A percentile compares a stretch with the other conserved stretches of the same genome.
Conservation (phyloP, 1,140 invertebrate species). For the Melitaea cinxia region DNA sequence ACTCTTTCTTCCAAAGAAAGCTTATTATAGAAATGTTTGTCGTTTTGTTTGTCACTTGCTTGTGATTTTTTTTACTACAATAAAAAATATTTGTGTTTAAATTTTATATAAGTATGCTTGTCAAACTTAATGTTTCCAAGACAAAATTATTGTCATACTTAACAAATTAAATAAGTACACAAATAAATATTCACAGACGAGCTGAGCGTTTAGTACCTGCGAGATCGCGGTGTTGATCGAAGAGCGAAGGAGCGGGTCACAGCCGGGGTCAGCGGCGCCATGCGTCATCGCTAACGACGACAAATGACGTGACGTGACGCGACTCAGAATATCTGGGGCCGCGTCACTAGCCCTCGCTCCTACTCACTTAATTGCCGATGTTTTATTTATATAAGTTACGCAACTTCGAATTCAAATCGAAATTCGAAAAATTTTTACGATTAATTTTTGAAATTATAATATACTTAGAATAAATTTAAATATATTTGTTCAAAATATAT, state of each 20-base stretch:
- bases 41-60: slow-evolving; percentile 63
- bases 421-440: not conserved
- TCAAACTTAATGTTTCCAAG: not conserved
- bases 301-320: slow-evolving; percentile 77
- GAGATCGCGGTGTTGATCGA: slow-evolving; percentile 52
- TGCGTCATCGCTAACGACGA: slow-evolving; percentile 81
- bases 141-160: not conserved
- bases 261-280: slow-evolving; percentile 68
- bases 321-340: slow-evolving; percentile 36
- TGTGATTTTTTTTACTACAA: slow-evolving; percentile 48
- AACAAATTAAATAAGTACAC: not conserved
- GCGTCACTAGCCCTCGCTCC: slow-evolving; percentile 30
- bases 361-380: slow-evolving; percentile 21
- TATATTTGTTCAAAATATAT: not conserved
- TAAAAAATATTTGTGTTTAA: slow-evolving; percentile 23
- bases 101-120: slow-evolving; percentile 15
- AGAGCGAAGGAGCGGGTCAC: slow-evolving; percentile 74
- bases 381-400: slow-evolving; percentile 32
- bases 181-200: not conserved
- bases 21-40: slow-evolving; percentile 44
- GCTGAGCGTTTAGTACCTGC: not conserved
- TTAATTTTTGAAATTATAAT: not conserved
- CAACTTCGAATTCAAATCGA: not conserved
- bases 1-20: slow-evolving; percentile 74
- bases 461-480: not conserved